A percentile compares a stretch with the other conserved stretches of the same genome.
phyloP scores from a whole-genome alignment of 1,140 invertebrate genomes.

The Ditylenchus dipsaci region DNA sequence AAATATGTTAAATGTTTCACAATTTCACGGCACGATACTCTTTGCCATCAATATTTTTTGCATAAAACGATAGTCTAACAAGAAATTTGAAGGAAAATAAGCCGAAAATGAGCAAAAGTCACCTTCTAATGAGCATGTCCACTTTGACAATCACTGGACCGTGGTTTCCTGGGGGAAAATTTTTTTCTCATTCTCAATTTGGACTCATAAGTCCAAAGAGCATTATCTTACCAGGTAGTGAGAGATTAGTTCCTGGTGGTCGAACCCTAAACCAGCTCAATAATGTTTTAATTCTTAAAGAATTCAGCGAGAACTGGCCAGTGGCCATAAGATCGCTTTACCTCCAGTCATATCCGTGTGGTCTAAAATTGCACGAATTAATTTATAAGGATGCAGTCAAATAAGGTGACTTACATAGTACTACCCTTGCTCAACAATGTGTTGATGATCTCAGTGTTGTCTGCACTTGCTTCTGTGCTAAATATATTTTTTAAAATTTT shows the following conservation, averaged over 20 bases:
- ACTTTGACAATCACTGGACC: slow-evolving; percentile 66
- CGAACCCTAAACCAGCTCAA: no score
- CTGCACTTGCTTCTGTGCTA: slow-evolving; percentile 32
- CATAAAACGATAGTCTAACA: no score
- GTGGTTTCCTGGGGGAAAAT: slow-evolving; percentile 50
- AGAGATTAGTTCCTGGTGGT: slow-evolving; percentile 54
- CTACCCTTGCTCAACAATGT: slow-evolving; percentile 43
- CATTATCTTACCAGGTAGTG: slow-evolving; percentile 38
- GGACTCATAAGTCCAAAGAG: no score
- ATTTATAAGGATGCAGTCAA: no score
- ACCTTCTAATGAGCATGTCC: slow-evolving; percentile 82
- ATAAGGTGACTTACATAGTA: no score
- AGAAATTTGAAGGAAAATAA: no score
- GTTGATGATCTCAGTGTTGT: slow-evolving; percentile 54
- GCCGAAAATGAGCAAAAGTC: not conserved
- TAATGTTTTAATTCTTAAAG: no score
- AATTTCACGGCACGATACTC: not conserved
- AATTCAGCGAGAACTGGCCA: no score
- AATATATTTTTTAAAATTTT: not conserved
- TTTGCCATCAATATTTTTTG: no score
- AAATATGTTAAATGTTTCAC: slow-evolving; percentile 15
- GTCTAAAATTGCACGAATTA: no score
- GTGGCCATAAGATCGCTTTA: no score
- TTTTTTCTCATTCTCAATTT: slow-evolving; percentile 9
- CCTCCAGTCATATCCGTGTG: slow-evolving; percentile 51